Conservation (phyloP, 2,888 invertebrate genomes). For the Oxyscelio sp. region DNA sequence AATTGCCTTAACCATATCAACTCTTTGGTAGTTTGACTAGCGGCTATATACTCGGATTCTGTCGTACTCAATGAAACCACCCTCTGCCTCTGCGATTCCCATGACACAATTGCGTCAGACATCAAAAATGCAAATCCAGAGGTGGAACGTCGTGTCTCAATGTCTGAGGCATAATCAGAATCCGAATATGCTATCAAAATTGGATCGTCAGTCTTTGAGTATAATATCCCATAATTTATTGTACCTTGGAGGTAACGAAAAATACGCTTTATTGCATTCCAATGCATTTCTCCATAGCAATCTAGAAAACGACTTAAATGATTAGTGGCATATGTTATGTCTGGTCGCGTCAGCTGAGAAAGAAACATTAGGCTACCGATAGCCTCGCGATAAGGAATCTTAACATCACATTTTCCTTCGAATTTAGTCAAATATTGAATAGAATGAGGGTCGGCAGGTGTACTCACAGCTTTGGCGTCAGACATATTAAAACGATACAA, state of each 20-base stretch:
- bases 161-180: constrained; percentile 74
- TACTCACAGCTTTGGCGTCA: constrained; percentile 24
- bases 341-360: constrained; percentile 35
- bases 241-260: constrained; percentile 48
- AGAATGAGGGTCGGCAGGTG: constrained; percentile 19
- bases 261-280: constrained; percentile 57
- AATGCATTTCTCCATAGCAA: constrained; percentile 28
- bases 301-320: constrained; percentile 33
- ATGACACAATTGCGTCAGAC: constrained; percentile 68
- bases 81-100: constrained; percentile 74
- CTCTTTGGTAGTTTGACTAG: constrained; percentile 75
- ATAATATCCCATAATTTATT: constrained; percentile 28
- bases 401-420: background rate
- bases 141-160: constrained; percentile 73
- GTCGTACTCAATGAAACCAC: constrained; percentile 76
- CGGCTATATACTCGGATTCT: constrained; percentile 80
- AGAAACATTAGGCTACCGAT: constrained; percentile 59
- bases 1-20: constrained; percentile 77
- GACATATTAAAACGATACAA: constrained; percentile 49
- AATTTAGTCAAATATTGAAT: background rate
- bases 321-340: constrained; percentile 41
- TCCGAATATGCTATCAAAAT: constrained; percentile 66
- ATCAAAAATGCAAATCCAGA: constrained; percentile 74
- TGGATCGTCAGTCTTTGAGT: background rate
- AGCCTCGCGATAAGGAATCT: constrained; percentile 51